These are phyloP conservation scores for Lepus townsendii DNA, from an alignment of 2,797 vertebrate genomes.

Conservation along the genomic window DNA sequence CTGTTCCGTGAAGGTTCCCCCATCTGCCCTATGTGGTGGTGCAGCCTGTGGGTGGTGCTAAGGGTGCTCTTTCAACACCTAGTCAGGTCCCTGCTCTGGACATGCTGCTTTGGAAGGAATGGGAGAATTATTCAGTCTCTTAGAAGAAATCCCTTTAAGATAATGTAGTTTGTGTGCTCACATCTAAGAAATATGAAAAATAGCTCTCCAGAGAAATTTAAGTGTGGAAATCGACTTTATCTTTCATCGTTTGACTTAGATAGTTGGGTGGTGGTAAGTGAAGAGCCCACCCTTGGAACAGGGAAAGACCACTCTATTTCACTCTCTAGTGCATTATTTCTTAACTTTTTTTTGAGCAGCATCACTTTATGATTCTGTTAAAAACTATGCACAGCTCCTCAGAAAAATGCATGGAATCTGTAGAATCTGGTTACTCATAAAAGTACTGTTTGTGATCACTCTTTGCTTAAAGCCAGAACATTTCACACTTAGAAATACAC, in stretches of 20 bases:
- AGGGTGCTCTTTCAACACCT: not conserved
- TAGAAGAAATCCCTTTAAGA: not conserved
- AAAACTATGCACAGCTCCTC: not conserved
- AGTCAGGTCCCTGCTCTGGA: not conserved
- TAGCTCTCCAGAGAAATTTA: not conserved
- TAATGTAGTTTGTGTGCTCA: not conserved
- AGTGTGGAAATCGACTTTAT: constrained; percentile 10
- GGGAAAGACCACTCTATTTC: not conserved
- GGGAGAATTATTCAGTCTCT: not conserved
- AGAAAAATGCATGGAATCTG: not conserved
- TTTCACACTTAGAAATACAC: constrained; percentile 41
- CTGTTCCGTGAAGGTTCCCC: not conserved
- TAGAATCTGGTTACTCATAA: not conserved
- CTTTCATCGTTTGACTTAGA: constrained; percentile 31
- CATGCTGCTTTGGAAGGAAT: not conserved
- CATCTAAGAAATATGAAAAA: constrained; percentile 21
- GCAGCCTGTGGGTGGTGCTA: too few relatives aligned
- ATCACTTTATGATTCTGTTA: constrained; percentile 37
- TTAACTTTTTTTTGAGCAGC: not conserved
- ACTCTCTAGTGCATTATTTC: not conserved
- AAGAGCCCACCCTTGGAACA: not conserved
- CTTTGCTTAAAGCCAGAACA: constrained; percentile 21
- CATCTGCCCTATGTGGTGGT: not conserved
- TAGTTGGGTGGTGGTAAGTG: not conserved
- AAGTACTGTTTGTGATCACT: constrained; percentile 24